Evolutionary conservation across 2,113 vertebrate genomes (phyloP).

Genomic region (Petrocephalus microphthalmus): DNA sequence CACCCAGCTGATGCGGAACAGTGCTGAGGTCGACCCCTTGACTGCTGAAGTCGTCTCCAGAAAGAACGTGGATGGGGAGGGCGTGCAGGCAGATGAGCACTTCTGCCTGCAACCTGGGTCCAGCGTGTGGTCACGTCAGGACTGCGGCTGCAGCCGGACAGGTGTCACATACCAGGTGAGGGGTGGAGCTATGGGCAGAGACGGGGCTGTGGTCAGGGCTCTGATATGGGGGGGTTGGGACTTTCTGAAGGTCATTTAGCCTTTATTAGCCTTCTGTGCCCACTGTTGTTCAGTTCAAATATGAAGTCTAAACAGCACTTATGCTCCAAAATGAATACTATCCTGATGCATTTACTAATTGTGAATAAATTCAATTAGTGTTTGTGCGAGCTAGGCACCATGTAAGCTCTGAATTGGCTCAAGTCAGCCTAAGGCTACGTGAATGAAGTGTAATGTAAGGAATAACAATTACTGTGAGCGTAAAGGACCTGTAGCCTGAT

Average conservation of each 20-base stretch:
- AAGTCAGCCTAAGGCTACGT: background rate
- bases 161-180: slow-evolving; percentile 91
- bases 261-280: background rate
- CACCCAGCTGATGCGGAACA: slow-evolving; percentile 84
- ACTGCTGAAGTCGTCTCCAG: slow-evolving; percentile 88
- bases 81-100: slow-evolving; percentile 88
- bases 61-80: slow-evolving; percentile 86
- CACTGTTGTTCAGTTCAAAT: background rate
- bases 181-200: background rate
- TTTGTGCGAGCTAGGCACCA: background rate
- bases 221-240: background rate
- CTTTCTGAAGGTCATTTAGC: background rate
- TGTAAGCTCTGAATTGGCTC: background rate
- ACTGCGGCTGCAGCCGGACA: slow-evolving; percentile 91
- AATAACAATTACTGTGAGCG: background rate
- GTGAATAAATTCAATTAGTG: background rate
- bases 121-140: slow-evolving; percentile 85
- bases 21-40: slow-evolving; percentile 79
- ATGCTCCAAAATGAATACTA: background rate
- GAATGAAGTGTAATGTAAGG: background rate
- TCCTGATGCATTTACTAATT: background rate
- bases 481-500: background rate
- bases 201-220: background rate
- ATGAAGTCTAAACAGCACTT: background rate
- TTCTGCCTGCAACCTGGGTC: slow-evolving; percentile 93